Base-by-base conservation (phyloP, 1,140 invertebrate species). In the Micrasema minimum region DNA sequence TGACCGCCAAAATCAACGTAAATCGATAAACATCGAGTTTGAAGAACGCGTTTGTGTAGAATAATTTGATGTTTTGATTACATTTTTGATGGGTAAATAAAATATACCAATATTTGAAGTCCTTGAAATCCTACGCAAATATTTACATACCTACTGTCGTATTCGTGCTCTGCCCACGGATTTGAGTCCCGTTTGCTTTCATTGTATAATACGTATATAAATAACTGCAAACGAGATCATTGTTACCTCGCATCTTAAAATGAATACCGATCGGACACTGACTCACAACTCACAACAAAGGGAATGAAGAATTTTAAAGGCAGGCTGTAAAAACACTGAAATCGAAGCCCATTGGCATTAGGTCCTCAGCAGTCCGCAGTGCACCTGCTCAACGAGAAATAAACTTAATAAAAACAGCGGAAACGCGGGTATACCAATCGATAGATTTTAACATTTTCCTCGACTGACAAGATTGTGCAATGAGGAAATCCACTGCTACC, bases 171-270 rank as follows among this genome's bases (percentile, higher is more conserved):
- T n/a, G n/a, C 26, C 51, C 50, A 18, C 26, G 38, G 35, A 35
- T 16, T 43, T 35, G 22, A 61, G 14, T 43, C 16, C 57, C 57
- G 57, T 61, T 43, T 43, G 37, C 18, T 61, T 61, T 41, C 57
- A 18, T 61, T 16, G 20, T 55, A n/a, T n/a, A n/a, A n/a, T n/a
- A n/a, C n/a, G n/a, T n/a, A n/a, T n/a, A 31, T 64, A 64, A 64
- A 64, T 46, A 48, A 45, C 41, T 14, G 59, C 41, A 64, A 64
- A 64, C 59, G 59, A 64, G 59, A 64, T 64, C 41, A 64, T 64
- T 64, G 59, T 64, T 64, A 64, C 45, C 41, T 45, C 41, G 11
- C 22, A 45, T 64, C 59, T 61, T 22, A 61, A 41, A 64, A 64
- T 64, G 23, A 64, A 55, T 55, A 41, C 37, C 37, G 18, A 38